These are phyloP conservation scores for Cephalotes varians DNA, from an alignment of 2,888 invertebrate genomes.

Conservation along the genomic window DNA sequence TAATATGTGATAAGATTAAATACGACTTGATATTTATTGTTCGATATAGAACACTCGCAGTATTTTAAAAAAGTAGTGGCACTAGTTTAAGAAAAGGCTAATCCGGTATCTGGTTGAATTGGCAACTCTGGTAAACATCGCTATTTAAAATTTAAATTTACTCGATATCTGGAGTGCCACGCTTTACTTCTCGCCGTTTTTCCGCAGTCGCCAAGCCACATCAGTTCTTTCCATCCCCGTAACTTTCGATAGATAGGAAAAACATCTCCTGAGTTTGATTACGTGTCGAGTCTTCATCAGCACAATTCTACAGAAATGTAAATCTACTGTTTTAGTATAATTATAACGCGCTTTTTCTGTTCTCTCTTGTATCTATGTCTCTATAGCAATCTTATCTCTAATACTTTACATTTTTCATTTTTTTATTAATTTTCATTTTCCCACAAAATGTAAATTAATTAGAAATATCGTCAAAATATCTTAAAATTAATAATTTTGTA, in stretches of 20 bases:
- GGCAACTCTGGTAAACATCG: slow-evolving; percentile 72
- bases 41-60: not conserved
- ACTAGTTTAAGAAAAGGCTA: slow-evolving; percentile 69
- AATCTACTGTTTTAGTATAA: slow-evolving; percentile 54
- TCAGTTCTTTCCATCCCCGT: slow-evolving; percentile 57
- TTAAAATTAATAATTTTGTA: not conserved
- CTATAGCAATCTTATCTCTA: slow-evolving; percentile 17
- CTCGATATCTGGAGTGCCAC: slow-evolving; percentile 68
- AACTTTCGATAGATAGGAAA: slow-evolving; percentile 74
- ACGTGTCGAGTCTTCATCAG: slow-evolving; percentile 67
- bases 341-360: slow-evolving; percentile 27
- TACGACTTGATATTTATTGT: not conserved
- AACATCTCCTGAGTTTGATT: slow-evolving; percentile 69
- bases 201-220: slow-evolving; percentile 48
- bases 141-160: slow-evolving; percentile 80
- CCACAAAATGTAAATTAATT: not conserved
- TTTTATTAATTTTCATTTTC: no score
- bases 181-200: slow-evolving; percentile 64
- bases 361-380: not conserved
- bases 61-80: slow-evolving; percentile 38
- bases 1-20: not conserved
- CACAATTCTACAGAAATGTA: slow-evolving; percentile 47
- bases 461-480: not conserved
- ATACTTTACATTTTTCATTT: not conserved
- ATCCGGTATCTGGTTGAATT: slow-evolving; percentile 74